phyloP scores from a whole-genome alignment of 1,140 invertebrate genomes.

The Diabrotica virgifera region DNA sequence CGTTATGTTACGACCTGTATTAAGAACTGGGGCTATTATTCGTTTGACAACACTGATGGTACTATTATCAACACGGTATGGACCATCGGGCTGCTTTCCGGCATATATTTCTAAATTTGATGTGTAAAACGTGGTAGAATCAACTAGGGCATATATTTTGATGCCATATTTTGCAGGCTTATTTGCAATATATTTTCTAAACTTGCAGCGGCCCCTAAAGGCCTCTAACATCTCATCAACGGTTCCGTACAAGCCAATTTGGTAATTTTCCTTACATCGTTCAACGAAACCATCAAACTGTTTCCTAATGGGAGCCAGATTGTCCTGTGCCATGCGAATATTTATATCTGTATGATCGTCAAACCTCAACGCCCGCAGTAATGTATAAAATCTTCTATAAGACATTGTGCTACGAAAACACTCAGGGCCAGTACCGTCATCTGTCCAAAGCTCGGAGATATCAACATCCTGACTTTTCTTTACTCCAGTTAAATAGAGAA shows the following conservation, averaged over 20 bases:
- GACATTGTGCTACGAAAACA: constrained; percentile 18
- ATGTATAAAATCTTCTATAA: constrained; percentile 19
- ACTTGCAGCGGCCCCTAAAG: constrained; percentile 24
- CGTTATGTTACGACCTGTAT: not conserved
- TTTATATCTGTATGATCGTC: constrained; percentile 27
- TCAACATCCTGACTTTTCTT: not conserved
- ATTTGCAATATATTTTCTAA: constrained; percentile 12
- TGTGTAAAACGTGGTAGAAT: constrained; percentile 36
- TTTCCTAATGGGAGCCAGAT: constrained; percentile 38
- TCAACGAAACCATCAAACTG: constrained; percentile 37
- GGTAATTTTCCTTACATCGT: constrained; percentile 33
- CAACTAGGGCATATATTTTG: constrained; percentile 21
- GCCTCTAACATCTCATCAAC: constrained; percentile 32
- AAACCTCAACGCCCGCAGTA: constrained; percentile 28
- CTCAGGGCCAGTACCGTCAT: constrained; percentile 29
- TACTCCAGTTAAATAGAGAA: not conserved
- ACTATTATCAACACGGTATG: constrained; percentile 2
- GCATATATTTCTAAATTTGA: constrained; percentile 40
- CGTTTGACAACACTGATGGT: not conserved
- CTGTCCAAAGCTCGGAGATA: constrained; percentile 31
- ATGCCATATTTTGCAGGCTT: constrained; percentile 36
- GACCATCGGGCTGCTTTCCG: constrained; percentile 34
- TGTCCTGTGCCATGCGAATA: constrained; percentile 31
- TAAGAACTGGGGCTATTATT: not conserved
- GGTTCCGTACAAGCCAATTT: constrained; percentile 17